phyloP scores from a whole-genome alignment of 2,113 vertebrate genomes.

The Chitala chitala region DNA sequence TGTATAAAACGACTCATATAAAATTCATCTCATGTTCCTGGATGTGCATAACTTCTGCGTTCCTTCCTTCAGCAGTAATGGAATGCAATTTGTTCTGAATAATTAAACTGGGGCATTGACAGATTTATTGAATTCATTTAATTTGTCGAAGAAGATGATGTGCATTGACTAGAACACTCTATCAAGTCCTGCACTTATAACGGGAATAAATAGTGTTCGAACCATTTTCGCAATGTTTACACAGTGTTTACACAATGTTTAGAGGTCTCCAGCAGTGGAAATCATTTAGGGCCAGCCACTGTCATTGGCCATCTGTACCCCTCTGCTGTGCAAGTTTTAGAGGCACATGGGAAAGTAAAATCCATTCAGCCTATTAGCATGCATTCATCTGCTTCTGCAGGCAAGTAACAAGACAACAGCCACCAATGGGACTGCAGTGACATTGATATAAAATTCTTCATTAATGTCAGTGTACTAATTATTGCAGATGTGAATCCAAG shows the following conservation, averaged over 20 bases:
- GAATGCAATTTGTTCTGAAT: constrained; percentile 37
- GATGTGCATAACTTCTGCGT: constrained; percentile 28
- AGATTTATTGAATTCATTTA: constrained; percentile 32
- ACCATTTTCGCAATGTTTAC: no score
- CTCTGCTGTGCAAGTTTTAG: neutral
- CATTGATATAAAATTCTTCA: constrained; percentile 43
- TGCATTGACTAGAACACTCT: constrained; percentile 16
- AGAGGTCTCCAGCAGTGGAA: no score
- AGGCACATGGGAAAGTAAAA: neutral
- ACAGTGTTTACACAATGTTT: no score
- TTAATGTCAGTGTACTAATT: constrained; percentile 48
- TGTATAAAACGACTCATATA: constrained; percentile 19
- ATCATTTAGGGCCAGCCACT: constrained; percentile 1
- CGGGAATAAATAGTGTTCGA: constrained; percentile 1
- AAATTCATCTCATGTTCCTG: constrained; percentile 26
- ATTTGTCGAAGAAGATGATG: constrained; percentile 29
- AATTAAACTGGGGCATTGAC: constrained; percentile 34
- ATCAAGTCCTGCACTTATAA: neutral
- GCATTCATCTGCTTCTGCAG: neutral
- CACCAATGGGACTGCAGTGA: neutral
- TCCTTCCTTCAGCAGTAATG: constrained; percentile 29
- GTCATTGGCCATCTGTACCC: neutral
- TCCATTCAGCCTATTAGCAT: neutral
- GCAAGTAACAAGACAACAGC: neutral
- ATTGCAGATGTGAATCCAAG: constrained; percentile 43